A percentile compares a stretch with the other conserved stretches of the same genome.
Evolutionary conservation across 2,888 invertebrate genomes (phyloP).

Genomic region (Philereme vetulata): DNA sequence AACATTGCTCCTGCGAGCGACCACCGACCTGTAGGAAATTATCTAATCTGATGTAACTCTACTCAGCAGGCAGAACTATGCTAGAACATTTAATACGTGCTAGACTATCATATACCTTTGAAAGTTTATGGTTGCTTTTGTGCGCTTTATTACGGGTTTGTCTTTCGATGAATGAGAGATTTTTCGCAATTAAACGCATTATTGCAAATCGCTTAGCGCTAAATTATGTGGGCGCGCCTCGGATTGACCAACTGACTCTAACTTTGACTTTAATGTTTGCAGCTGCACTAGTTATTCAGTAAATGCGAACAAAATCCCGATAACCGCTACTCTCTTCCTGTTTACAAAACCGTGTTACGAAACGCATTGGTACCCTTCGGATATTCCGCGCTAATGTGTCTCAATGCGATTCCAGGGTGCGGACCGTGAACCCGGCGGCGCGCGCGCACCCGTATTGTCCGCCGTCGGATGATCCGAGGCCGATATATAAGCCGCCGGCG

Average conservation of each 20-base stretch:
- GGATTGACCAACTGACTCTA: conserved; percentile 34
- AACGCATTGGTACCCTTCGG: conserved; percentile 53
- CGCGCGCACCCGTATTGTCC: conserved; percentile 65
- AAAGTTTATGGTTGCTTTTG: not conserved
- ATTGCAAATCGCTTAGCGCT: conserved; percentile 26
- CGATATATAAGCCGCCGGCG: conserved; percentile 76
- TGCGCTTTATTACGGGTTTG: not conserved
- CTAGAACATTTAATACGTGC: conserved; percentile 1
- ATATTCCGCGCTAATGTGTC: conserved; percentile 56
- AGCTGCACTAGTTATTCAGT: conserved; percentile 43
- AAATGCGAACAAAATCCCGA: conserved; percentile 45
- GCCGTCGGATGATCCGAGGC: conserved; percentile 80
- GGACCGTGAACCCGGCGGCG: conserved; percentile 78
- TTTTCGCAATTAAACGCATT: conserved; percentile 27
- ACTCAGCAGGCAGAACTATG: conserved; percentile 15
- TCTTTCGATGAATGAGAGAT: conserved; percentile 11
- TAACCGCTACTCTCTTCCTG: conserved; percentile 52
- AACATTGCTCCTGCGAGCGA: conserved; percentile 52
- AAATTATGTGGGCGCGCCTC: conserved; percentile 37
- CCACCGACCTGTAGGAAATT: conserved; percentile 44
- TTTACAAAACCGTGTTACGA: conserved; percentile 54
- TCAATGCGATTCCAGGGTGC: conserved; percentile 73
- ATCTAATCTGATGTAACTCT: conserved; percentile 37
- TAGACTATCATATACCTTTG: not conserved
- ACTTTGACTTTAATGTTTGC: conserved; percentile 43